phyloP scores from a whole-genome alignment of 2,113 vertebrate genomes.

The Pristiophorus japonicus region DNA sequence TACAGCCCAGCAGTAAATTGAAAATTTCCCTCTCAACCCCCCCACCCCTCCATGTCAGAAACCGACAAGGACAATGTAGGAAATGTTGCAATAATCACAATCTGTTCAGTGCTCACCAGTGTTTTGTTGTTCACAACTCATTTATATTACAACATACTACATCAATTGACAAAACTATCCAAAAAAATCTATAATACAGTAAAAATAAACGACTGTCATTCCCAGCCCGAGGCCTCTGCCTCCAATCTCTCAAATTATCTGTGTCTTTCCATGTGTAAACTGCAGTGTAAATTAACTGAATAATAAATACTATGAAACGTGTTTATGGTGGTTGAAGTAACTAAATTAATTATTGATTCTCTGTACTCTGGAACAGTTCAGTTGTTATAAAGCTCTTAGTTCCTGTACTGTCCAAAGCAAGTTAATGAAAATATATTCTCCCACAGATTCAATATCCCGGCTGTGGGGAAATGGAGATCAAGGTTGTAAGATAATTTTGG shows the following conservation, averaged over 20 bases:
- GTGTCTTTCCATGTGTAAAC: neutral
- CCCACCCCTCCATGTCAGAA: neutral
- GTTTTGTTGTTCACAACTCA: neutral
- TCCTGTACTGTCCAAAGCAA: neutral
- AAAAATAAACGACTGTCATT: neutral
- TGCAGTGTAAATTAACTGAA: constrained; percentile 13
- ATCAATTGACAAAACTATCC: neutral
- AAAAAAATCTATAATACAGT: neutral
- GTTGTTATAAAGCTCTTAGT: neutral
- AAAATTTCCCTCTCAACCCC: neutral
- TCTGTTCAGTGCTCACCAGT: neutral
- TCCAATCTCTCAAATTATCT: neutral
- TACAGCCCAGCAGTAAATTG: neutral
- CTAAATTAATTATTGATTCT: constrained; percentile 28
- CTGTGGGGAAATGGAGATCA: neutral
- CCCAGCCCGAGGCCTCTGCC: neutral
- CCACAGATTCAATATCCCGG: neutral
- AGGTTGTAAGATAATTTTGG: neutral
- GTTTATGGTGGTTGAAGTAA: neutral
- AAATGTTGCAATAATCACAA: neutral
- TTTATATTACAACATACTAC: neutral
- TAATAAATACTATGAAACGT: neutral
- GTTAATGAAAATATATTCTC: neutral
- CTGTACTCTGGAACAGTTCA: neutral
- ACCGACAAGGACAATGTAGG: neutral